Evolutionary conservation across 2,113 vertebrate species (phyloP).

Genomic region (Miniopterus natalensis): DNA sequence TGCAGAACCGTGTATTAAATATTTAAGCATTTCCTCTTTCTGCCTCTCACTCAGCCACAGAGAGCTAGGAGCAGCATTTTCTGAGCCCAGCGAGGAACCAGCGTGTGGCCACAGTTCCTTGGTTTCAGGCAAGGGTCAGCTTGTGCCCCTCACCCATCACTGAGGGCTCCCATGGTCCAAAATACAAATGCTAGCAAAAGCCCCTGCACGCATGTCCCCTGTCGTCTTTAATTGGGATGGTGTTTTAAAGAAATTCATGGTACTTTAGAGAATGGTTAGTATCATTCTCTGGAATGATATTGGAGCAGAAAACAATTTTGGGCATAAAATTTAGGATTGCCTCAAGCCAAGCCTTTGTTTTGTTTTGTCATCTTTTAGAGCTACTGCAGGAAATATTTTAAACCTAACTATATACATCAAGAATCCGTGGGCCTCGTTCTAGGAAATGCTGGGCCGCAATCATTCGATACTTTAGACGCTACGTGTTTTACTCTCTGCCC

Average conservation of each 20-base stretch:
- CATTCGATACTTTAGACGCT: conserved; percentile 58
- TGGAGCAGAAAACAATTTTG: conserved; percentile 53
- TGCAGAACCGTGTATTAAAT: conserved; percentile 84
- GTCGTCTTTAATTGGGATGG: not conserved
- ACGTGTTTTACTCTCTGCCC: conserved; percentile 1
- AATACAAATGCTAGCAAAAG: not conserved
- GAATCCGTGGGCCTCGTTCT: not conserved
- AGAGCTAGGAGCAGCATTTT: conserved; percentile 66
- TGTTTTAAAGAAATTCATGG: conserved; percentile 26
- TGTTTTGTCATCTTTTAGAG: not conserved
- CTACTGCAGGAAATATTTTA: conserved; percentile 52
- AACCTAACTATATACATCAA: not conserved
- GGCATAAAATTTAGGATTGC: conserved; percentile 27
- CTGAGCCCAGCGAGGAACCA: not conserved
- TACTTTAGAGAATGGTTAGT: conserved; percentile 25
- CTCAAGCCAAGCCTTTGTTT: conserved; percentile 60
- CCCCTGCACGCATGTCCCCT: not conserved
- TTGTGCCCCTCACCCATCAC: conserved; percentile 1
- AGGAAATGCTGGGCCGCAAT: not conserved
- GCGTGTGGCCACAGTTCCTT: not conserved
- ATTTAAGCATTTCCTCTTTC: conserved; percentile 84
- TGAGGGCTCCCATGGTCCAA: not conserved
- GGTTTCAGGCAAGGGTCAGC: conserved; percentile 14
- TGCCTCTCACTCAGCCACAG: conserved; percentile 69
- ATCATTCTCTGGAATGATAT: not conserved